Evolutionary conservation across 2,888 invertebrate genomes (phyloP), one percentile per base, ranked within the genome.

Genomic region (Drosophila melanosoma): DNA sequence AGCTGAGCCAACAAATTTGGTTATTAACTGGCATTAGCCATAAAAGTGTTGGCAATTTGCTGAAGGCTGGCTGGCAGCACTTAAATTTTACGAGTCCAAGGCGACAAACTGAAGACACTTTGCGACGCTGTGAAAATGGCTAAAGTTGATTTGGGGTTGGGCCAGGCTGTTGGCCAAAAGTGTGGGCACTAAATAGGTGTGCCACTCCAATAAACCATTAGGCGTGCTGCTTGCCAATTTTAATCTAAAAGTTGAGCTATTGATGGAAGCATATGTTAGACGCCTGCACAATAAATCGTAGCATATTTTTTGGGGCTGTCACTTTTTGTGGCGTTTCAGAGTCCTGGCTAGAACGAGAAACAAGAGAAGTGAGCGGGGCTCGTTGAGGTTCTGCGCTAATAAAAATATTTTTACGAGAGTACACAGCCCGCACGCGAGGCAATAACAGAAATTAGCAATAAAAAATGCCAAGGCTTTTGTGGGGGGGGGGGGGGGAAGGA

Each of bases 401-500:
- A 87, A 89, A 87, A 87, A 89, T 83, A 85, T 87, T 89, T 86
- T 87, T 87, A 87, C 83, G 89, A 89, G 72, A 74, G 63, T 69
- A 63, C 74, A 48, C 52, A 67, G 63, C 67, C 63, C 53, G 64
- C 62, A 68, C 74, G 57, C 69, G 75, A 61, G 62, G 79, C 89
- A 89, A 87, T 87, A 87, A 80, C 80, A 80, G 82, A 89, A 87
- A 87, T 87, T 89, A 89, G 85, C 82, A 76, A 87, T 87, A 87
- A 89, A 87, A 84, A 76, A 52, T 59, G 73, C 71, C 74, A 77
- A 85, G 68, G 69, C 74, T 40, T 61, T n/a, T 42, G 73, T 67
- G 5, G 29, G 29, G 6, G 66, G 57, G 29, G 6, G 66, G 57
- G 60, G 11, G 38, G 20, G 36, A 4, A 23, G 29, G 58, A 32